phyloP scores from a whole-genome alignment of 2,113 vertebrate species.

The Ictidomys tridecemlineatus region DNA sequence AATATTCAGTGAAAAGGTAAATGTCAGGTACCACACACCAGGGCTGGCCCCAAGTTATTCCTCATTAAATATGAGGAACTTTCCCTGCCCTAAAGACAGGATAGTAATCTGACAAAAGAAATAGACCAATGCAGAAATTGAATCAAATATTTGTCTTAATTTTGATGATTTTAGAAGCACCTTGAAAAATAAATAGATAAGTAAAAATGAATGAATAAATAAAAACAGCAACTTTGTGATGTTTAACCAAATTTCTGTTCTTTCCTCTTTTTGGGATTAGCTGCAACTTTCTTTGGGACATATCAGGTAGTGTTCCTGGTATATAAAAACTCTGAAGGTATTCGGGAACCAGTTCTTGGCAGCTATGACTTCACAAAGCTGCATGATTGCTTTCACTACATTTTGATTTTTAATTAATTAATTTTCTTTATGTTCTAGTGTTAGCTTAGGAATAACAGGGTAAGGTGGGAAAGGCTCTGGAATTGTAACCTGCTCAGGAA shows the following conservation, averaged over 20 bases:
- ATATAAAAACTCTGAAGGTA: neutral
- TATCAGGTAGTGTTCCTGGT: neutral
- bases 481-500: neutral
- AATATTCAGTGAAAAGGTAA: neutral
- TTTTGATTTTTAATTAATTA: neutral
- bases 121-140: neutral
- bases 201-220: neutral
- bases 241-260: neutral
- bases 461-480: neutral
- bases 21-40: rapidly evolving
- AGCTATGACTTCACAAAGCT: neutral
- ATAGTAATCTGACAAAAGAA: neutral
- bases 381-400: neutral
- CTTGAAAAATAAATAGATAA: neutral
- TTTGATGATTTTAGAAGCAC: neutral
- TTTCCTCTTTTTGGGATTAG: neutral
- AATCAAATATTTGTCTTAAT: neutral
- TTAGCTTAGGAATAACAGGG: neutral
- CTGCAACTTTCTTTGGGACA: neutral
- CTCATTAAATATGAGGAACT: neutral
- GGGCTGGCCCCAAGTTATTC: neutral
- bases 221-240: neutral
- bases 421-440: neutral
- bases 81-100: neutral
- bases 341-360: neutral